Conservation (phyloP, 2,113 vertebrate species). For the Coptodon bakossiorum region DNA sequence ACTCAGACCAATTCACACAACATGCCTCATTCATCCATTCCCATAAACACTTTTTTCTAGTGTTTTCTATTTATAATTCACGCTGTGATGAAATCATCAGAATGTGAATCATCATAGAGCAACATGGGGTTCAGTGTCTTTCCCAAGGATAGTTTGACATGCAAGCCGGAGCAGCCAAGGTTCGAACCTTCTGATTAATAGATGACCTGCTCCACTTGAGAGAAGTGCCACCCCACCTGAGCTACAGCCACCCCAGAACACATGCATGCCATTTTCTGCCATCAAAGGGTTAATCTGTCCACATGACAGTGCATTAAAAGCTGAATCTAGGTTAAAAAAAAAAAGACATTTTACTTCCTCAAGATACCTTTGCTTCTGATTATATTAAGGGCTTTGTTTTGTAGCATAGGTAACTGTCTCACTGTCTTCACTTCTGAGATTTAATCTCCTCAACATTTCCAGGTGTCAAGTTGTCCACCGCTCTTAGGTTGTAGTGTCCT, state of each 20-base stretch:
- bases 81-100: background rate
- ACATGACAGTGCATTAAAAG: background rate
- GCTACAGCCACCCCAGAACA: background rate
- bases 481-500: background rate
- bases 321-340: background rate
- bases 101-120: background rate
- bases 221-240: background rate
- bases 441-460: background rate
- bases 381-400: background rate
- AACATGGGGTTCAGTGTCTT: background rate
- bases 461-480: background rate
- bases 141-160: background rate
- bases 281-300: background rate
- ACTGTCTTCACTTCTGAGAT: background rate
- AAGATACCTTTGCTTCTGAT: background rate
- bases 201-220: background rate
- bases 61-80: background rate
- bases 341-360: background rate
- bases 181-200: background rate
- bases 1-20: background rate
- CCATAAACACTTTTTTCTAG: background rate
- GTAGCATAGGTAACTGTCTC: background rate
- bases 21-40: background rate
- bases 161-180: background rate
- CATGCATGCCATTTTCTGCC: background rate